Evolutionary conservation across 2,888 invertebrate genomes (phyloP).

Genomic region (Brassicogethes aeneus): DNA sequence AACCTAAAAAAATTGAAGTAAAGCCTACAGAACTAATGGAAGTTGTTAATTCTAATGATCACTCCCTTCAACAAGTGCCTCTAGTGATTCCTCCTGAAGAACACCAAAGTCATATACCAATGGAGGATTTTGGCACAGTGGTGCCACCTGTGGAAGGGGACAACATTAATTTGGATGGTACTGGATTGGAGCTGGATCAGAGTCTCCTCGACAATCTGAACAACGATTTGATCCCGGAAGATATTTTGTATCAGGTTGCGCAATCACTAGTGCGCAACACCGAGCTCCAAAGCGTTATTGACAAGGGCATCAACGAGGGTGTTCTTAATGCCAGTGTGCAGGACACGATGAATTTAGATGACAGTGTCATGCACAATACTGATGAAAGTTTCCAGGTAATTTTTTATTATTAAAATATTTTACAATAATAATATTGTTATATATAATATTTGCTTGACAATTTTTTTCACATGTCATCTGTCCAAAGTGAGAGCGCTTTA

Average conservation of each 20-base stretch:
- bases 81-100: conserved; percentile 27
- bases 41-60: neutral
- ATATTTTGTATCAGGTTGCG: conserved; percentile 64
- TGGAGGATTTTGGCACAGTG: conserved; percentile 33
- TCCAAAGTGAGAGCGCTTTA: too few relatives aligned
- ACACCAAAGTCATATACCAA: conserved; percentile 34
- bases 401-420: conserved; percentile 5
- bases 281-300: conserved; percentile 63
- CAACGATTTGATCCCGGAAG: conserved; percentile 60
- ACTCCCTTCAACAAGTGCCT: neutral
- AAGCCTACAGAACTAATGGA: neutral
- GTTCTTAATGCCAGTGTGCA: conserved; percentile 31
- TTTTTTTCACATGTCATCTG: too few relatives aligned
- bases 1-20: conserved; percentile 3
- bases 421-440: too few relatives aligned
- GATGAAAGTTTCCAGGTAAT: conserved; percentile 9
- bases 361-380: neutral
- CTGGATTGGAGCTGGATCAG: conserved; percentile 50
- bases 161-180: conserved; percentile 44
- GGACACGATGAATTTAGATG: neutral
- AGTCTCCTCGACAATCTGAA: conserved; percentile 51
- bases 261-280: conserved; percentile 56
- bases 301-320: conserved; percentile 46
- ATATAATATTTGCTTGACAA: too few relatives aligned
- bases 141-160: conserved; percentile 24